Base-by-base conservation (phyloP, 1,140 invertebrate species). In the Kradibia gibbosae region DNA sequence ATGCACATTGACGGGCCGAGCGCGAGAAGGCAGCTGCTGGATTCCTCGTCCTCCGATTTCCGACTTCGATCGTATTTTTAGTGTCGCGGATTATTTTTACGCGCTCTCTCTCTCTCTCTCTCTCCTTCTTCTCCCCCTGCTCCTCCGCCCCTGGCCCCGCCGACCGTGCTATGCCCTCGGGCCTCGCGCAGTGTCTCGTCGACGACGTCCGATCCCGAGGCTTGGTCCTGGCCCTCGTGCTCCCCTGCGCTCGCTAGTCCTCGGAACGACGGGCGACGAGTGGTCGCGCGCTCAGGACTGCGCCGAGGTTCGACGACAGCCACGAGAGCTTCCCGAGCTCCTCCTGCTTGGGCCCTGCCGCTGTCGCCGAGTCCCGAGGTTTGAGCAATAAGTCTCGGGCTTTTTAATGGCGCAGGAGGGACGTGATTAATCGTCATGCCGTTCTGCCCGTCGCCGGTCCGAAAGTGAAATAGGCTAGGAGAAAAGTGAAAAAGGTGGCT, bases 61-160 rank as follows among this genome's bases (percentile, higher is more conserved):
- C 83, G 86, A n/a, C n/a, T n/a, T 87, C 83, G 82, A 87, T 86
- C 84, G 84, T 88, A 89, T 88, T 88, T 88, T 86, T 89, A 88
- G 88, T 88, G 85, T 84, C 76, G 36, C 74, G 75, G 82, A 87
- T 86, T 88, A 86, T 87, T 88, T 87, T 88, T 84, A 86, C 84
- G 77, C 85, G 75, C 71, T 72, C 84, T 82, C 62, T 81, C 83
- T 78, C 28, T 28, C 10, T 67, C 20, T 72, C n/a, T 45, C n/a
- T n/a, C n/a, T n/a, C n/a, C n/a, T n/a, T n/a, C n/a, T n/a, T n/a
- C n/a, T n/a, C n/a, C n/a, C n/a, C n/a, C n/a, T n/a, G n/a, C n/a
- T n/a, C n/a, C n/a, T n/a, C n/a, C n/a, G n/a, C n/a, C n/a, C n/a
- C n/a, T n/a, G n/a, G n/a, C n/a, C n/a, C n/a, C n/a, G n/a, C n/a